phyloP scores from a whole-genome alignment of 2,888 invertebrate species.

The Aphrophora alni region DNA sequence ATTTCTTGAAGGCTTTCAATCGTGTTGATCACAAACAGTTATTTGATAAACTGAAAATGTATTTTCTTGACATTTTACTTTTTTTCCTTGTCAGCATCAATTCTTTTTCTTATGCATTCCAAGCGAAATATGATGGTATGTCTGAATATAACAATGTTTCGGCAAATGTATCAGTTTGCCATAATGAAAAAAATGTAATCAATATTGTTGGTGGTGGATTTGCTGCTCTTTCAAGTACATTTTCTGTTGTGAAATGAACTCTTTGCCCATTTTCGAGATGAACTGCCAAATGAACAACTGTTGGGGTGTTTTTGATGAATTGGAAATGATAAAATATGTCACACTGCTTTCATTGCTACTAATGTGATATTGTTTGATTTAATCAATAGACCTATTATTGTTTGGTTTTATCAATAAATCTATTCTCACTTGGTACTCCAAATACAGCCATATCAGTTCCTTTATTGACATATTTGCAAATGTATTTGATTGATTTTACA shows the following conservation, averaged over 20 bases:
- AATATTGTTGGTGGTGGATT: background rate
- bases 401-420: background rate
- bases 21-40: background rate
- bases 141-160: no score
- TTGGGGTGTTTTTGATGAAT: background rate
- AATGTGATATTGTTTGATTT: conserved; percentile 34
- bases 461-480: conserved; percentile 54
- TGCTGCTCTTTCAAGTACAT: background rate
- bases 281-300: background rate
- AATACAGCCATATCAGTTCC: conserved; percentile 45
- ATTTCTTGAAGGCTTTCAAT: no score
- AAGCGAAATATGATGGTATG: no score
- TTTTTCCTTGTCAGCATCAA: no score
- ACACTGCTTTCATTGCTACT: conserved; percentile 52
- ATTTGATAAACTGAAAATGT: no score
- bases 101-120: no score
- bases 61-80: background rate
- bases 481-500: conserved; percentile 56
- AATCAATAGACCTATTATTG: background rate
- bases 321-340: conserved; percentile 46
- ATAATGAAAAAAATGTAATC: no score
- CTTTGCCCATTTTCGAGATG: background rate
- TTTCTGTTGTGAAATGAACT: background rate
- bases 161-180: no score
- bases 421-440: background rate